Evolutionary conservation across 2,797 vertebrate species (phyloP).

Genomic region (Leucoraja ocellata): DNA sequence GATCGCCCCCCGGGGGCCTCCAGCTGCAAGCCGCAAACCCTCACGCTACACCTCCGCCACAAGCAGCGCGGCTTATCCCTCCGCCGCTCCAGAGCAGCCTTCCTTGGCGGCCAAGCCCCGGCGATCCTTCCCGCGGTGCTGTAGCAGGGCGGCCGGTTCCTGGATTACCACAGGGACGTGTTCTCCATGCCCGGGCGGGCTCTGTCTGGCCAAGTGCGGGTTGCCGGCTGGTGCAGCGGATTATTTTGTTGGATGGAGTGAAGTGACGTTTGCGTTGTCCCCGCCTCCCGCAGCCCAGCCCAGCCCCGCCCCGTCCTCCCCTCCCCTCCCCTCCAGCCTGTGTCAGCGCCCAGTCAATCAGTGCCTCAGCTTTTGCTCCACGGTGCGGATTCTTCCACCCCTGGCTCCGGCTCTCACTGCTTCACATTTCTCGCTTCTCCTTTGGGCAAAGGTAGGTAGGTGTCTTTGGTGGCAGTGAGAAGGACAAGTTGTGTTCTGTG

Average conservation of each 20-base stretch:
- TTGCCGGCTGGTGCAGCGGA: background rate
- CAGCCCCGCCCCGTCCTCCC: conserved; percentile 40
- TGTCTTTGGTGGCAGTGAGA: no score
- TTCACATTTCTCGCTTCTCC: background rate
- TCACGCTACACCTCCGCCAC: conserved; percentile 42
- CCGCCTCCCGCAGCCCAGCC: conserved; percentile 40
- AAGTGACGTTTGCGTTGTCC: background rate
- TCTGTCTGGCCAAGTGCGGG: background rate
- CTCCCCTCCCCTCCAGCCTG: conserved; percentile 47
- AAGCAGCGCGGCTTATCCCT: conserved; percentile 9
- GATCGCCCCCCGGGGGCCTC: conserved; percentile 4
- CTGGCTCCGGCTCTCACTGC: background rate
- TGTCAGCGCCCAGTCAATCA: conserved; percentile 12
- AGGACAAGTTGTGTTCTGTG: no score
- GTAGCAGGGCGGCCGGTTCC: background rate
- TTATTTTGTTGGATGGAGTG: background rate
- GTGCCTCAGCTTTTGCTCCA: conserved; percentile 33
- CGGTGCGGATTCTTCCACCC: background rate
- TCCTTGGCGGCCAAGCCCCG: no score
- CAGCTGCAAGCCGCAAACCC: conserved; percentile 40
- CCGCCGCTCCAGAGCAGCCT: background rate
- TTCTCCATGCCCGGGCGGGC: background rate
- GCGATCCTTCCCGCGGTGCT: background rate
- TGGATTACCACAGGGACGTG: background rate
- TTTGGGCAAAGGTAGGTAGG: background rate